A percentile compares a stretch with the other conserved stretches of the same genome.
These are phyloP conservation scores for Chelon labrosus DNA, from an alignment of 2,797 vertebrate genomes.

Conservation along the genomic window DNA sequence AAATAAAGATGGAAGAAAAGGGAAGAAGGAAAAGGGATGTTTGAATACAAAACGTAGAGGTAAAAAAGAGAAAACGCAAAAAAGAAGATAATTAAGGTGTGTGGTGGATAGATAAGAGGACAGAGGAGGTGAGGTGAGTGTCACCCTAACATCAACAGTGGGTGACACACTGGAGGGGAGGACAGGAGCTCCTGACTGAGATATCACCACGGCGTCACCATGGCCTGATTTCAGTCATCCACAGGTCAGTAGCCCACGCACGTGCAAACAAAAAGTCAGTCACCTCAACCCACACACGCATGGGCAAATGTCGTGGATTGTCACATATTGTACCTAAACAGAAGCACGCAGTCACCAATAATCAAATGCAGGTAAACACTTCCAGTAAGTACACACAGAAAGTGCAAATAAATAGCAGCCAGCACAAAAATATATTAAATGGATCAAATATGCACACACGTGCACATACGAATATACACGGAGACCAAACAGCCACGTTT, in stretches of 20 bases:
- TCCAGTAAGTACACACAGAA: not conserved
- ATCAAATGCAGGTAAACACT: constrained; percentile 12
- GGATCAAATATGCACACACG: not conserved
- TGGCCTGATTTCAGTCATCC: constrained; percentile 37
- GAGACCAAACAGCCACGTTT: too few species aligned
- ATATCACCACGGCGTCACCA: constrained; percentile 6
- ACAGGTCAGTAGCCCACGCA: constrained; percentile 55
- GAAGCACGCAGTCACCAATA: constrained; percentile 1
- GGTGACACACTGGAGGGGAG: constrained; percentile 29
- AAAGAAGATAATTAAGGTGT: not conserved
- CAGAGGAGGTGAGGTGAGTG: constrained; percentile 40
- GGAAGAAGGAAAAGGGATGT: too few species aligned
- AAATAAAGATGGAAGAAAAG: not conserved
- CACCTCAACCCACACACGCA: not conserved
- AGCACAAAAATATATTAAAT: not conserved
- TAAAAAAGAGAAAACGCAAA: not conserved
- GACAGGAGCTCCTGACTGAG: constrained; percentile 58
- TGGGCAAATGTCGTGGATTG: not conserved
- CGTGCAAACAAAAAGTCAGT: constrained; percentile 38
- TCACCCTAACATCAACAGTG: constrained; percentile 61
- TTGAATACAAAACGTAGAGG: not conserved
- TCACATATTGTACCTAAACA: constrained; percentile 23
- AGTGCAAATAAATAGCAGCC: constrained; percentile 11
- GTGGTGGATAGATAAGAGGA: not conserved
- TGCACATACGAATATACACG: too few species aligned